Evolutionary conservation across 2,888 invertebrate genomes (phyloP).

Genomic region (Amphipyra tragopoginis): DNA sequence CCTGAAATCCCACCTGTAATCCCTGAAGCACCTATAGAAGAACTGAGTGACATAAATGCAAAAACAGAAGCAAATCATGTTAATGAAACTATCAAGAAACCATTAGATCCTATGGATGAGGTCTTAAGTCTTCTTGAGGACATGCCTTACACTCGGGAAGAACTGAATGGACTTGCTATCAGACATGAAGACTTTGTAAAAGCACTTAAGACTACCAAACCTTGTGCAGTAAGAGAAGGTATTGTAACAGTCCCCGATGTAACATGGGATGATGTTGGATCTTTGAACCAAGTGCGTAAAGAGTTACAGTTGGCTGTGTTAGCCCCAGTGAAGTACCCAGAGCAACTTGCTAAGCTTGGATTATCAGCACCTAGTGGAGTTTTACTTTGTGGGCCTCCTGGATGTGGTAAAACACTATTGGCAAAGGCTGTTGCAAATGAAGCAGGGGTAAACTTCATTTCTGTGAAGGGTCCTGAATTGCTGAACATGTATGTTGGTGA

Average conservation of each 20-base stretch:
- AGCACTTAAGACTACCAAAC: constrained; percentile 95
- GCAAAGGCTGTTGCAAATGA: constrained; percentile 99
- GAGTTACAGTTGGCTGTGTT: constrained; percentile 97
- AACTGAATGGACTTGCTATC: constrained; percentile 92
- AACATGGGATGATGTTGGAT: constrained; percentile 99
- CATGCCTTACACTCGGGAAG: constrained; percentile 90
- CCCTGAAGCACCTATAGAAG: constrained; percentile 62
- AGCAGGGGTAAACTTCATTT: constrained; percentile 99
- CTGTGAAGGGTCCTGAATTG: constrained; percentile 99
- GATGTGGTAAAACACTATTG: constrained; percentile 98
- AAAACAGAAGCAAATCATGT: constrained; percentile 61
- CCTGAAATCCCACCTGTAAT: constrained; percentile 50
- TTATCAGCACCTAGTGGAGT: constrained; percentile 96
- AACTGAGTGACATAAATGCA: constrained; percentile 51
- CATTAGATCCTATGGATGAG: constrained; percentile 80
- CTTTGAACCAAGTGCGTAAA: constrained; percentile 95
- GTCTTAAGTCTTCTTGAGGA: constrained; percentile 92
- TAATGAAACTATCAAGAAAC: constrained; percentile 56
- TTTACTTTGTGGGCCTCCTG: constrained; percentile 98
- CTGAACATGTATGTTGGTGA: constrained; percentile 99
- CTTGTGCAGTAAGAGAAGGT: constrained; percentile 98
- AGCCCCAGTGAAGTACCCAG: constrained; percentile 97
- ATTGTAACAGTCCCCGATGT: constrained; percentile 99
- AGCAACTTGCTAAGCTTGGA: constrained; percentile 94
- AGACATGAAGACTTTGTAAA: constrained; percentile 93